Evolutionary conservation across 2,888 invertebrate genomes (phyloP).

Genomic region (Chrysotoxum bicinctum): DNA sequence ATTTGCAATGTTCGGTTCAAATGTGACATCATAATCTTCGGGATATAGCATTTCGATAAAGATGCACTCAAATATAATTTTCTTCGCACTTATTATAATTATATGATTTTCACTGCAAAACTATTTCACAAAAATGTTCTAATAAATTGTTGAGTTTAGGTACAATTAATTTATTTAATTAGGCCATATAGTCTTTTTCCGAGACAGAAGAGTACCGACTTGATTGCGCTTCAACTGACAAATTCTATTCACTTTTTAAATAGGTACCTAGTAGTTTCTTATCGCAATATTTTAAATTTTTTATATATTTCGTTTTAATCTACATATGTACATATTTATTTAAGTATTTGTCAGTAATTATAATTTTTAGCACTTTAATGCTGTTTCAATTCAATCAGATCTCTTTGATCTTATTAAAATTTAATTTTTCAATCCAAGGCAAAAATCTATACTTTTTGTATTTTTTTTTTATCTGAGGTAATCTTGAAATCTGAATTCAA

Average conservation of each 20-base stretch:
- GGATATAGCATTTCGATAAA: conserved; percentile 22
- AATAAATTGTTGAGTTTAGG: neutral
- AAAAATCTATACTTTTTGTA: too few species aligned
- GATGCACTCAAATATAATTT: neutral
- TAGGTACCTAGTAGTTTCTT: conserved; percentile 35
- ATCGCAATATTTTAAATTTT: conserved; percentile 50
- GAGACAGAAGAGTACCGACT: conserved; percentile 48
- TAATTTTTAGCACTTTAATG: too few species aligned
- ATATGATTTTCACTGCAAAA: neutral
- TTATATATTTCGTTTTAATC: conserved; percentile 35
- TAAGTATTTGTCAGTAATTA: neutral
- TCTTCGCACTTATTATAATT: neutral
- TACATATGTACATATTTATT: conserved; percentile 32
- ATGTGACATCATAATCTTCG: conserved; percentile 39
- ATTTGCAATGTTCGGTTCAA: conserved; percentile 20
- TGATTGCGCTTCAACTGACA: conserved; percentile 20
- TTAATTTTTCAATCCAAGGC: too few species aligned
- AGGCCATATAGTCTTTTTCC: conserved; percentile 26
- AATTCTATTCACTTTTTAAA: conserved; percentile 13
- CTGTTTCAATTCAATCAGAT: too few species aligned
- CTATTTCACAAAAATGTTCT: neutral
- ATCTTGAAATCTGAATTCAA: too few species aligned
- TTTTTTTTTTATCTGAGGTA: too few species aligned
- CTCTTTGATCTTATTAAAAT: too few species aligned
- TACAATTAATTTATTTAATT: neutral